Base-by-base conservation (phyloP, 2,888 invertebrate species). In the Campoplex nolae region DNA sequence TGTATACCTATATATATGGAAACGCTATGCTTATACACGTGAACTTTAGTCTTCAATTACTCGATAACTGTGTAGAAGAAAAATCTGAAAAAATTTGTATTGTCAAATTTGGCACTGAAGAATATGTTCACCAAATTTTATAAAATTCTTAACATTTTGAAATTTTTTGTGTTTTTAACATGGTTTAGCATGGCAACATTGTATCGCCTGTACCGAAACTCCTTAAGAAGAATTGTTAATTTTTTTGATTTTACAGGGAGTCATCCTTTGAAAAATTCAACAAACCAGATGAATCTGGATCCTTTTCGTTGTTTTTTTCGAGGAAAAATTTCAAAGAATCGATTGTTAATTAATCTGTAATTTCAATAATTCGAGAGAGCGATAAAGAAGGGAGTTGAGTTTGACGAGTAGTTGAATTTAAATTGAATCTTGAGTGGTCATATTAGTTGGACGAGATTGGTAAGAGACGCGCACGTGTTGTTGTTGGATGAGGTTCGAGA, bases 361-460 rank as follows among this genome's bases (percentile, higher is more conserved):
- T 32, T 32, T 16, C 16, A 16, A 62, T 28, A 1, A 6, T 32
- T 32, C 1, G 62, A 16, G 32, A 62, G 32, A 11, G 28, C 13
- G 3, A 28, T 28, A 3, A 28, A 13, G 13, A 16, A 6, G 16
- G 62, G 32, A 32, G 62, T 6, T 1, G 32, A 62, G 32, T 16
- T 62, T 62, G 62, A 32, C 62, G 62, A 62, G 58, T 13, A 48
- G 23, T 70, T 28, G 11, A 11, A 32, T 32, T 62, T 1, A 32
- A 62, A 62, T 32, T 28, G 9, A 70, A 70, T 70, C 16, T 70
- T 45, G 28, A 42, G 67, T 68, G 70, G 70, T 42, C 28, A 51
- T 71, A 71, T 71, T 51, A 71, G 71, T 51, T 28, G 51, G 9
- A 51, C 51, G 51, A 71, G 28, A 71, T 71, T 71, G 71, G 32